Base-by-base conservation (phyloP, 2,113 vertebrate species). In the Xiphias gladius region DNA sequence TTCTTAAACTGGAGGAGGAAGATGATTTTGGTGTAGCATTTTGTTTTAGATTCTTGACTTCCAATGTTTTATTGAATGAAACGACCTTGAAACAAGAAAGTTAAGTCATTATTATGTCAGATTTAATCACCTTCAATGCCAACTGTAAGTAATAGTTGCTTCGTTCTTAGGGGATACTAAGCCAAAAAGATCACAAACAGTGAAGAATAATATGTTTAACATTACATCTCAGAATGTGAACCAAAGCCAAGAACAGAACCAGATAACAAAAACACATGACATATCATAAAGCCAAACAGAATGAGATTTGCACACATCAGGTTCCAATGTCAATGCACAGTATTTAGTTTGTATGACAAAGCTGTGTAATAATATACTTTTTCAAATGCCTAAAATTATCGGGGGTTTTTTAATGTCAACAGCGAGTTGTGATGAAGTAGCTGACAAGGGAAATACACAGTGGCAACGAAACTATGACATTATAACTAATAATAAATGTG, bases 61-160 rank as follows among this genome's bases (percentile, higher is more conserved):
- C 46, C 55, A 66, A 28, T 37, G 43, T 74, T 87, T 86, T 67
- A 86, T 78, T 63, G 76, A 75, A 61, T 73, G 50, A 73, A 79
- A 67, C 73, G 11, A 75, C 81, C 69, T 82, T 73, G 70, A 76
- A 79, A 76, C 58, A 37, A 67, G 67, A 82, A 85, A 82, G 70
- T 71, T 67, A 28, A 78, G 73, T 72, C 26, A 24, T 80, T 66
- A 73, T 37, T 0, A 19, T 62, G 74, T 82, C 79, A 70, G 10
- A 46, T 19, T 11, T 26, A 73, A 87, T 87, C 52, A 73, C 22
- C 24, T 35, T 85, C 67, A 76, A 8, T 37, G 58, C 79, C 32
- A 64, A 2, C 52, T 28, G 12, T 26, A 58, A 70, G 79, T 7
- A 52, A 46, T 28, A 4, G 54, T 39, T 0, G 26, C 0, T 64